Evolutionary conservation across 1,140 invertebrate species (phyloP), one percentile per base, ranked within the genome.

Genomic region (Dreissena rostriformis): DNA sequence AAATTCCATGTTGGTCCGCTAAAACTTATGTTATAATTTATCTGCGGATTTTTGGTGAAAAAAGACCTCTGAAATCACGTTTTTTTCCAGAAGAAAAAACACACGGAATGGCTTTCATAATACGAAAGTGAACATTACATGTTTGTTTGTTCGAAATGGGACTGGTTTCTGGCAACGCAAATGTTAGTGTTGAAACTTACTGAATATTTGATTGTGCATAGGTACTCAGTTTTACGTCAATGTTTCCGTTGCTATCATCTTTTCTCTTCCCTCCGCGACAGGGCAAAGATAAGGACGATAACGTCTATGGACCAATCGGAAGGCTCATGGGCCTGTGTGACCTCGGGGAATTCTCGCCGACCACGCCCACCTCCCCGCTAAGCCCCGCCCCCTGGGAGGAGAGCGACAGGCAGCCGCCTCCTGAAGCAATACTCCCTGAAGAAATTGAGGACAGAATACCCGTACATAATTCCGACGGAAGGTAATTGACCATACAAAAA

Each of bases 401-500:
- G 14, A 71, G 24, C 71, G 67, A 86, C 51, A 67, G 76, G 0
- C 51, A 74, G 51, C 85, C 53, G 19, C 90, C 91, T 28, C 85
- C 88, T 0, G 90, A 92, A 71, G 87, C 91, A 6, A 66, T 90
- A 39, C 81, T 92, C 15, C 88, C 88, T 12, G 88, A 90, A 53
- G 91, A 92, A 39, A 86, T 90, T 28, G 72, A 81, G 39, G 89
- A 91, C 67, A 89, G 89, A 70, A 85, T 91, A 0, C 91, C 91
- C 15, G 91, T 92, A 10, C 91, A 92, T 84, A 86, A 87, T 24
- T 87, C 89, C 15, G 89, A 90, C 53, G 89, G 88, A 61, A 90
- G 85, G 91, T 92, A 66, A 74, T 39, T 39, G 39, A 39, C 2
- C 39, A 39, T 39, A 39, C 2, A 39, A 39, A 39, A 8, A 39